Evolutionary conservation across 2,888 invertebrate species (phyloP).

Genomic region (Eristalis tenax): DNA sequence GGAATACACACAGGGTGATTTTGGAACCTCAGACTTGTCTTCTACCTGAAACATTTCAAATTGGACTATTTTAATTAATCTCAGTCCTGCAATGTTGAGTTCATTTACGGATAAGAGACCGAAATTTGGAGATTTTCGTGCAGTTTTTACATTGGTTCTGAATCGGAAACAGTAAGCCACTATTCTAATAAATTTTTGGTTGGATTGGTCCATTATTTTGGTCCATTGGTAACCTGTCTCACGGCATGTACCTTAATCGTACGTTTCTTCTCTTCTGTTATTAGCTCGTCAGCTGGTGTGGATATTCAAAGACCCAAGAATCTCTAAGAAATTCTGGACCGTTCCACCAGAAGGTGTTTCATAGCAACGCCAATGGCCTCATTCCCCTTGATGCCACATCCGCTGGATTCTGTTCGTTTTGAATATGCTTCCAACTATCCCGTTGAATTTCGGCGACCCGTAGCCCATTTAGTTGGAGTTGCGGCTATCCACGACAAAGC

Average conservation of each 20-base stretch:
- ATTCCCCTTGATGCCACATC: no score
- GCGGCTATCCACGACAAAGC: no score
- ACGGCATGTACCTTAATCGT: neutral
- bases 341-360: neutral
- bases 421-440: no score
- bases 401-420: no score
- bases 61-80: neutral
- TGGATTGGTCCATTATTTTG: neutral
- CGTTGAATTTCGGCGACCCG: no score
- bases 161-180: neutral
- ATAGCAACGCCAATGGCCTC: no score
- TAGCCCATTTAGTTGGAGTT: no score
- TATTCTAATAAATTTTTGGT: neutral
- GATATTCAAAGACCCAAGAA: neutral
- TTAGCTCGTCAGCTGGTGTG: neutral
- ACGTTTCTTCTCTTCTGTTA: neutral
- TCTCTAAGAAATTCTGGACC: neutral
- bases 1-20: neutral
- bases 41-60: neutral
- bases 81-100: neutral
- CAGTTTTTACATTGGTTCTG: neutral
- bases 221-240: neutral
- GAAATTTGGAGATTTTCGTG: neutral
- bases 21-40: neutral
- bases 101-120: neutral